Percentiles rank a stretch among this genome's conserved stretches.
Evolutionary conservation across 2,113 vertebrate genomes (phyloP).

Genomic region (Notothenia coriiceps): DNA sequence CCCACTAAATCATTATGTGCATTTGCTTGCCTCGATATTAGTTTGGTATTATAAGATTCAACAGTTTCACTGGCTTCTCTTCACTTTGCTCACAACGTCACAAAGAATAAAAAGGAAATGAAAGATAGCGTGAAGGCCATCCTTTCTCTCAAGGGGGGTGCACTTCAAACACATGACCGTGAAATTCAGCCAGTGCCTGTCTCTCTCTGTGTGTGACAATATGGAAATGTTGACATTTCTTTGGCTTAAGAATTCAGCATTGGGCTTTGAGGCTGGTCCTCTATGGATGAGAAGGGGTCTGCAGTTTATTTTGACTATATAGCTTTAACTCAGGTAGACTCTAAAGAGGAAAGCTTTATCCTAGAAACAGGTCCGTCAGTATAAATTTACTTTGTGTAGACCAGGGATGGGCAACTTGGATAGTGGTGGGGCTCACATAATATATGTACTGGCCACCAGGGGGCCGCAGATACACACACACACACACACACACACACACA

Average conservation of each 20-base stretch:
- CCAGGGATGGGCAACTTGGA: no score
- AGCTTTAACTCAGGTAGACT: not conserved
- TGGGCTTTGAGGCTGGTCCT: constrained; percentile 39
- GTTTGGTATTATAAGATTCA: no score
- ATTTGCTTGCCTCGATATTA: no score
- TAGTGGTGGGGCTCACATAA: no score
- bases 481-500: no score
- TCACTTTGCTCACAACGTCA: constrained; percentile 34
- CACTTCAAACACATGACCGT: constrained; percentile 65
- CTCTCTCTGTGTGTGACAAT: constrained; percentile 58
- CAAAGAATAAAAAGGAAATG: constrained; percentile 31
- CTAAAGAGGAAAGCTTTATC: not conserved
- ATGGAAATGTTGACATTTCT: constrained; percentile 86
- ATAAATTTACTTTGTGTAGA: not conserved
- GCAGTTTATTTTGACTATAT: constrained; percentile 7
- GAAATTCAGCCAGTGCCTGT: constrained; percentile 51
- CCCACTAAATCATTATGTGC: no score
- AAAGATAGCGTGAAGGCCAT: constrained; percentile 25
- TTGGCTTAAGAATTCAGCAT: constrained; percentile 61
- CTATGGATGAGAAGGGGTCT: constrained; percentile 10
- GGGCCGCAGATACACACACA: no score
- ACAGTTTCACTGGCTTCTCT: not conserved
- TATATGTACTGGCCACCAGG: no score
- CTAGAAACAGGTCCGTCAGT: not conserved
- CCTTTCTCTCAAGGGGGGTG: constrained; percentile 35